Evolutionary conservation across 2,113 vertebrate genomes (phyloP).

Genomic region (Oncorhynchus mykiss): DNA sequence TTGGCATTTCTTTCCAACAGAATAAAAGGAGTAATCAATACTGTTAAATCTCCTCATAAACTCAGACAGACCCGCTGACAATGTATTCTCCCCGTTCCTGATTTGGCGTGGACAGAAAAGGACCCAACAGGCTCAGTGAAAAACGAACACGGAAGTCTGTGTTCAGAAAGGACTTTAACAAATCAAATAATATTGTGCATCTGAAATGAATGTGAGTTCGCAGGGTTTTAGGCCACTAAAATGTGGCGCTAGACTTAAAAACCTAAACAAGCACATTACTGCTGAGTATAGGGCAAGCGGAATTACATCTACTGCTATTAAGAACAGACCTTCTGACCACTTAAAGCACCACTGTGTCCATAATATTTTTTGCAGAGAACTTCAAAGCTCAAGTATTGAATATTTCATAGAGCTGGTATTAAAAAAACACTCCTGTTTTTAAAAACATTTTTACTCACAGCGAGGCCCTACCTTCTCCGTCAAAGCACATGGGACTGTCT

Average conservation of each 20-base stretch:
- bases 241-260: not conserved
- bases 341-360: not conserved
- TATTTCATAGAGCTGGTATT: slow-evolving; percentile 12
- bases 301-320: slow-evolving; percentile 33
- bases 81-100: not conserved
- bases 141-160: slow-evolving; percentile 20
- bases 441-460: not conserved
- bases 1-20: not conserved
- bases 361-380: slow-evolving; percentile 26
- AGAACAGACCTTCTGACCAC: slow-evolving; percentile 2
- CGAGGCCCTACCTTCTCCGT: not conserved
- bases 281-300: slow-evolving; percentile 15
- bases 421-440: not conserved
- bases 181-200: not conserved
- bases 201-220: not conserved
- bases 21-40: slow-evolving; percentile 5
- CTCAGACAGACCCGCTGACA: not conserved
- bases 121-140: slow-evolving; percentile 19
- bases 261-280: not conserved
- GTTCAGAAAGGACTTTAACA: not conserved
- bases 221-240: not conserved
- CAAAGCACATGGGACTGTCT: not conserved
- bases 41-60: not conserved
- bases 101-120: not conserved
- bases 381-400: slow-evolving; percentile 19